These are phyloP conservation scores for Eulemur rubriventer DNA, from an alignment of 2,797 vertebrate species.

Conservation along the genomic window DNA sequence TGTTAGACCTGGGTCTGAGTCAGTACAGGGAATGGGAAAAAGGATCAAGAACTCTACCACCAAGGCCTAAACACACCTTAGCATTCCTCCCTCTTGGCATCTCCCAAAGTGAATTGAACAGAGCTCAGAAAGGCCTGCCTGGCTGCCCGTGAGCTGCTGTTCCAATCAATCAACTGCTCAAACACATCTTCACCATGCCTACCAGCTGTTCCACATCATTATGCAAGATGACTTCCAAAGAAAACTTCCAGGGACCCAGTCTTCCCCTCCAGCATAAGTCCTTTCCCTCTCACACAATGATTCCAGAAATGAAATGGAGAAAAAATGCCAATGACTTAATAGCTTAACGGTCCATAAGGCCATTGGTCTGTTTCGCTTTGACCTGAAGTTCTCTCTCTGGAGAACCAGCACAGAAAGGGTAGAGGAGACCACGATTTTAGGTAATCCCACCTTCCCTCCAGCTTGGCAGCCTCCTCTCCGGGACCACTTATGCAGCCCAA, in stretches of 20 bases:
- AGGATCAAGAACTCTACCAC: not conserved
- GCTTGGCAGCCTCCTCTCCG: not conserved
- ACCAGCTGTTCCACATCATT: not conserved
- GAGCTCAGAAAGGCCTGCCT: not conserved
- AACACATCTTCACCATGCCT: not conserved
- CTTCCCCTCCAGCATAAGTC: not conserved
- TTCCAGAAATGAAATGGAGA: not conserved
- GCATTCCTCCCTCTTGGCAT: not conserved
- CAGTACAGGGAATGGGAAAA: not conserved
- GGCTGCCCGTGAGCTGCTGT: not conserved
- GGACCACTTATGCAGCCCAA: too few species aligned
- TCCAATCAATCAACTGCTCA: not conserved
- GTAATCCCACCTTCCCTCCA: not conserved
- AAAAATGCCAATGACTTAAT: not conserved
- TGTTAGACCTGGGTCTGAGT: not conserved
- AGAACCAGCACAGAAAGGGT: not conserved
- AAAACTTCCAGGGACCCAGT: not conserved
- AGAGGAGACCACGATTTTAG: not conserved
- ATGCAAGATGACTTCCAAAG: not conserved
- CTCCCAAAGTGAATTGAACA: not conserved
- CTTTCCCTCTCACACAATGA: not conserved
- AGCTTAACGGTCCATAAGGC: not conserved
- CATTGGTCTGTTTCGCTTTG: not conserved
- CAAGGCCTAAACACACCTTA: not conserved
- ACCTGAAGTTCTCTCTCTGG: not conserved